Evolutionary conservation across 2,113 vertebrate genomes (phyloP).

Genomic region (Tonatia bakeri): DNA sequence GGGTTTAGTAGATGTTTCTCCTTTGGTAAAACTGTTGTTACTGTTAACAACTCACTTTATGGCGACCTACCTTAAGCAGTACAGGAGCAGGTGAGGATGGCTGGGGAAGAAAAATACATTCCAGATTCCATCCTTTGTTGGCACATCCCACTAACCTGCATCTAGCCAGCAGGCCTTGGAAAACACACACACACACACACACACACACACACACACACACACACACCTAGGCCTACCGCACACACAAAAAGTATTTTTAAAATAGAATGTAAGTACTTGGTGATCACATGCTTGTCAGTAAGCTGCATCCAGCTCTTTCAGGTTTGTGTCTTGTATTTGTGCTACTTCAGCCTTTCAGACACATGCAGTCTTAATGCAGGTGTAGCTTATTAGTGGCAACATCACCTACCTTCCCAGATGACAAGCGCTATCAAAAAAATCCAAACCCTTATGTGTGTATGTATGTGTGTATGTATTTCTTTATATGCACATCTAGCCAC

Average conservation of each 20-base stretch:
- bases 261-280: neutral
- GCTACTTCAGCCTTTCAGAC: neutral
- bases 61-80: neutral
- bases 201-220: neutral
- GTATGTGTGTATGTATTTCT: neutral
- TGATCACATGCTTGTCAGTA: neutral
- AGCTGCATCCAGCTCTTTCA: neutral
- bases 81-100: neutral
- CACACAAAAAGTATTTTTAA: neutral
- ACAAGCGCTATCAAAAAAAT: neutral
- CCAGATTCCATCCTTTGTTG: neutral
- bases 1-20: neutral
- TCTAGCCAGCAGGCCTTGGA: neutral
- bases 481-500: neutral
- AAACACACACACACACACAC: neutral
- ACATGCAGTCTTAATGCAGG: neutral
- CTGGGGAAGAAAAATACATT: neutral
- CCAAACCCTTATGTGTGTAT: neutral
- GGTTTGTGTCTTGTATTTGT: neutral
- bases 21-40: neutral
- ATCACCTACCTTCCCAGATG: neutral
- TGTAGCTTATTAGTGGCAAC: neutral
- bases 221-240: neutral
- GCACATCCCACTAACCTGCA: neutral
- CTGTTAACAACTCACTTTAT: neutral